A percentile compares a stretch with the other conserved stretches of the same genome.
phyloP scores from a whole-genome alignment of 2,888 invertebrate species.

The Drosophila nr. medialis region DNA sequence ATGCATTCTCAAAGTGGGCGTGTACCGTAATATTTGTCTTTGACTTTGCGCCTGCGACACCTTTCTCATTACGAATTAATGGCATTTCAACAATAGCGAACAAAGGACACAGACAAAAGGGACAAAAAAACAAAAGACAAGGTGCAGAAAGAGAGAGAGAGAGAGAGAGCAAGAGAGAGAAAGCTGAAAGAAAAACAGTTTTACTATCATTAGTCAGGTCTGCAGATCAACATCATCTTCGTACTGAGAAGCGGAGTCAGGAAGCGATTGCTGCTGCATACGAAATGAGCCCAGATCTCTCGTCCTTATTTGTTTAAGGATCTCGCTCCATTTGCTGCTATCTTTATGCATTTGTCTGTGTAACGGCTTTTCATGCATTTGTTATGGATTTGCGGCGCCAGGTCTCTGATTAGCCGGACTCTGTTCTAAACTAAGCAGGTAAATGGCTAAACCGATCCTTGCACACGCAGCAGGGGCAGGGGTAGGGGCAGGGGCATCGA shows the following conservation, averaged over 20 bases:
- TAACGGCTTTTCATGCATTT: conserved; percentile 80
- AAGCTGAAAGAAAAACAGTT: conserved; percentile 64
- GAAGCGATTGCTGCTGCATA: conserved; percentile 54
- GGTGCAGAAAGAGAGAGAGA: conserved; percentile 50
- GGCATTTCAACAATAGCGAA: conserved; percentile 57
- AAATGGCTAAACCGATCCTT: conserved; percentile 39
- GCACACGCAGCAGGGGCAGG: conserved; percentile 43
- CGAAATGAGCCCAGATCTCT: conserved; percentile 56
- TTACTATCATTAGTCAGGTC: conserved; percentile 71
- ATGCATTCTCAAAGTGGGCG: conserved; percentile 48
- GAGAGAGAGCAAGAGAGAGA: conserved; percentile 26
- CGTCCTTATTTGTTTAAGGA: conserved; percentile 62
- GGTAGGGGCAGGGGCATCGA: conserved; percentile 23
- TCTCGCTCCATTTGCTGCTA: conserved; percentile 4
- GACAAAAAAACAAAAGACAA: conserved; percentile 46
- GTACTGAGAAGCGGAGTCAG: conserved; percentile 46
- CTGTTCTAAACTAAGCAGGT: conserved; percentile 34
- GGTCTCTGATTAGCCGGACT: conserved; percentile 55
- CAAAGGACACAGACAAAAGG: conserved; percentile 48
- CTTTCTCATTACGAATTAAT: conserved; percentile 82
- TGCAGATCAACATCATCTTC: conserved; percentile 37
- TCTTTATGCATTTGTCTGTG: conserved; percentile 61
- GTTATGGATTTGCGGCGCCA: conserved; percentile 82
- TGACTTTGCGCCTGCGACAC: conserved; percentile 74
- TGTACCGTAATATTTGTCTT: conserved; percentile 74